Percentiles rank a stretch among this genome's conserved stretches.
Evolutionary conservation across 2,797 vertebrate species (phyloP).

Genomic region (Eulemur mongoz): DNA sequence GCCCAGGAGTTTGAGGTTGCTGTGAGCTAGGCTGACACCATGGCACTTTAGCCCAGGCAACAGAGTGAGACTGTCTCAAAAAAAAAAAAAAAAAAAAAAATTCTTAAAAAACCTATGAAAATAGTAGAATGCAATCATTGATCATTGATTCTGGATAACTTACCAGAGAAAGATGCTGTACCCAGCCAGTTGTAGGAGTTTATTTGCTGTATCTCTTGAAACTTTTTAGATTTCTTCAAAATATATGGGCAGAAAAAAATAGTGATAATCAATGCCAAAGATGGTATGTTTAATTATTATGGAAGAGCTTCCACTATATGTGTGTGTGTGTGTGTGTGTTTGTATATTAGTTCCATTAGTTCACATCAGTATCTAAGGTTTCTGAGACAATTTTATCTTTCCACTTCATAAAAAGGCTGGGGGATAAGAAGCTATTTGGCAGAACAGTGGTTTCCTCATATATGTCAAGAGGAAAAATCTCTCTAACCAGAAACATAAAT

Average conservation of each 20-base stretch:
- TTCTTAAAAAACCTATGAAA: neutral
- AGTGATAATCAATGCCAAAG: neutral
- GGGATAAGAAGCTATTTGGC: neutral
- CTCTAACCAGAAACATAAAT: slow-evolving; percentile 12
- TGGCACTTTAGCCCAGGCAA: too few relatives aligned
- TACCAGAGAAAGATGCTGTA: neutral
- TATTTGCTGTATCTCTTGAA: neutral
- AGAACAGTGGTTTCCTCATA: slow-evolving; percentile 31
- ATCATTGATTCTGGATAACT: neutral
- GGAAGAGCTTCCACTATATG: neutral
- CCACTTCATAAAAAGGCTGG: neutral
- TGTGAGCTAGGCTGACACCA: too few relatives aligned
- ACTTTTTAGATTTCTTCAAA: neutral
- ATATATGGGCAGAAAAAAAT: neutral
- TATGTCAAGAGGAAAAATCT: slow-evolving; percentile 45
- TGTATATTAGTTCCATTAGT: neutral
- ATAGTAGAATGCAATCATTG: neutral
- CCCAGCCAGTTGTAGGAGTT: neutral
- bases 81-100: neutral
- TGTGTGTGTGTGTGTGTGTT: too few relatives aligned
- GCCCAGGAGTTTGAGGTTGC: too few relatives aligned
- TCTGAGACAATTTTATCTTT: neutral
- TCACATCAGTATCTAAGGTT: neutral
- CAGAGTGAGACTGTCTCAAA: too few relatives aligned
- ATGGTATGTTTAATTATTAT: neutral